Base-by-base conservation (phyloP, 2,797 vertebrate genomes). In the Falco rusticolus region DNA sequence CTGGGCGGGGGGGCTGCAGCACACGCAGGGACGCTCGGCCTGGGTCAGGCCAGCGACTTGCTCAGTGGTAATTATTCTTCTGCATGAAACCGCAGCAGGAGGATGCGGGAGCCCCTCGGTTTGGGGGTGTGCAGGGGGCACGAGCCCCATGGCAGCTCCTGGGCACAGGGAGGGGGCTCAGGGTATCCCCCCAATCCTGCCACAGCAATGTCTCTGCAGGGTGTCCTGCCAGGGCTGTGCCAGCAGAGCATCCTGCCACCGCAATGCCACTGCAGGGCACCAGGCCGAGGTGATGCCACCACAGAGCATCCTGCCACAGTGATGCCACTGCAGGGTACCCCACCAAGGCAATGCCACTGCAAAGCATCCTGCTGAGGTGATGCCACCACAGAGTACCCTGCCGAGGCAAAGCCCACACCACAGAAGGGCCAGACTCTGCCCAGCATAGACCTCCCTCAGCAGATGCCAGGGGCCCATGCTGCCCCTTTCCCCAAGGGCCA, bases 221-320 rank as follows among this genome's bases (percentile, higher is more conserved):
- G 48, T 13, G 26, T 16, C 68, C 41, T 17, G 43, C 53, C 53
- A 16, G 10, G 34, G 31, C 3, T 9, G 11, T 29, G 48, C 28
- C 66, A 26, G 24, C 25, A 20, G 50, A 22, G 41, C 18, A 7
- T 6, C 48, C 45, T 39, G 39, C 13, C 39, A 18, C 21, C 12
- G 21, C 1, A n/a, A 11, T 25, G 43, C 3, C 59, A 33, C 76
- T 21, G 0, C 3, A 13, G 25, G 3, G 8, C 1, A 26, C 10
- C 31, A 14, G 13, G 16, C 33, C 33, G 24, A 11, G 57, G 50
- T 1, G 15, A 6, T 8, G 47, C 3, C 47, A 65, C 33, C 16
- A 0, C 3, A 21, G 16, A 4, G 51, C 6, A 22, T 2, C 34
- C 34, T 9, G 33, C 5, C 71, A 11, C 3, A 33, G 9, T 1